Base-by-base conservation (phyloP, 2,888 invertebrate species). In the Nineta flava region DNA sequence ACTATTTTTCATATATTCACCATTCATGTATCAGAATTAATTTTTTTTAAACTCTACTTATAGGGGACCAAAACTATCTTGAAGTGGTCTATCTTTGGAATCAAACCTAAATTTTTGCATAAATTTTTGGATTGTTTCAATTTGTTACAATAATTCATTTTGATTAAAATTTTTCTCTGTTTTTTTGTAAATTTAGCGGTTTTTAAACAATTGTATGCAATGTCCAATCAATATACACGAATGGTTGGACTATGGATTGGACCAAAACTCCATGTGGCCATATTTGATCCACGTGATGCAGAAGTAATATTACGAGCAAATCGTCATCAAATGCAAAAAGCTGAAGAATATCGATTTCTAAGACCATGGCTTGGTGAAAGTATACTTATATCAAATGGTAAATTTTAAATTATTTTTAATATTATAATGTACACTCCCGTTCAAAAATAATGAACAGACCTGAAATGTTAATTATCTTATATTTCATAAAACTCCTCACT, bases 311-410 rank as follows among this genome's bases (percentile, higher is more conserved):
- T 59, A 10, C 52, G 53, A 50, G 44, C 53, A 16, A 54, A 53
- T 4, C 48, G 50, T 17, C 32, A 48, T 13, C 50, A 49, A 13
- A 53, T 57, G 46, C 51, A 53, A 38, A 59, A 59, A 49, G 55
- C 57, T 2, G 55, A 57, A 32, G 56, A 58, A 47, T 59, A 59
- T 44, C 44, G 51, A 15, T 57, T 53, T 34, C 40, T 58, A 12
- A 53, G 50, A 31, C 56, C 57, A 2, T 59, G 58, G 57, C 38
- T 59, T 13, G 59, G 59, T 15, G 57, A 58, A 17, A 56, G 58
- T 46, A 52, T 58, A 17, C 47, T 59, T 10, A 40, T 57, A 38
- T 57, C 56, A 51, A 46, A 50, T 21, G 58, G 58, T 55, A 51
- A 49, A 16, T 40, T 38, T 38, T 38, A 15, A 15, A 9, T 43